phyloP scores from a whole-genome alignment of 2,888 invertebrate species.

The Hofmannophila pseudospretella region DNA sequence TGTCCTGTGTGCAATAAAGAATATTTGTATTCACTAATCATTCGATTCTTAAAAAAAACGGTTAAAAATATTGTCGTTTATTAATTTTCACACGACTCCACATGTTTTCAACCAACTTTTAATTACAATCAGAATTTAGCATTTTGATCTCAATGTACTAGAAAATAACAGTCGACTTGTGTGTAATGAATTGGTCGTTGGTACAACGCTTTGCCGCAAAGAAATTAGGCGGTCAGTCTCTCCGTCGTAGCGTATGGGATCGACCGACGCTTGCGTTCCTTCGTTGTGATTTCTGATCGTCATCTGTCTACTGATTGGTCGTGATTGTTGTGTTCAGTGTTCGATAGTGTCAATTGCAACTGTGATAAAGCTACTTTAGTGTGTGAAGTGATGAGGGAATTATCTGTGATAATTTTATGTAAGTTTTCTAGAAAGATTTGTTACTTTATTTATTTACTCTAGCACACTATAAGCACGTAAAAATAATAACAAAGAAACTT shows the following conservation, averaged over 20 bases:
- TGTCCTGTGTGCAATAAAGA: no score
- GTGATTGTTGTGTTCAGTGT: slow-evolving; percentile 14
- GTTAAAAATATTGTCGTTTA: background rate
- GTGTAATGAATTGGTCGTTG: background rate
- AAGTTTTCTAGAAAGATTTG: slow-evolving; percentile 1
- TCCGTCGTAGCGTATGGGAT: slow-evolving; percentile 49
- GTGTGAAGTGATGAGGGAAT: slow-evolving; percentile 8
- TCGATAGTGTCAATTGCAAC: slow-evolving; percentile 1
- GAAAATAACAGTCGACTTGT: background rate
- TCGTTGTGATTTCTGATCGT: slow-evolving; percentile 13
- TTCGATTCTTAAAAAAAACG: no score
- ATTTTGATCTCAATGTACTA: background rate
- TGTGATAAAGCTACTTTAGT: slow-evolving; percentile 1
- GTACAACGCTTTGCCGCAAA: slow-evolving; percentile 30
- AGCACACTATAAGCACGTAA: no score
- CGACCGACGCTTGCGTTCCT: slow-evolving; percentile 47
- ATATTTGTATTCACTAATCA: no score
- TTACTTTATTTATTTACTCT: no score
- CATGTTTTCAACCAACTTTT: slow-evolving; percentile 18
- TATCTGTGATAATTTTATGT: slow-evolving; percentile 1
- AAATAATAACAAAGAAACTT: no score
- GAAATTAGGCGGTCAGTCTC: slow-evolving; percentile 60
- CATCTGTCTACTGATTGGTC: no score
- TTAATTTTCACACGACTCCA: slow-evolving; percentile 2
- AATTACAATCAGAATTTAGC: background rate